Percentiles rank a stretch among this genome's conserved stretches.
phyloP scores from a whole-genome alignment of 2,113 vertebrate genomes.

The Microtus montanus region DNA sequence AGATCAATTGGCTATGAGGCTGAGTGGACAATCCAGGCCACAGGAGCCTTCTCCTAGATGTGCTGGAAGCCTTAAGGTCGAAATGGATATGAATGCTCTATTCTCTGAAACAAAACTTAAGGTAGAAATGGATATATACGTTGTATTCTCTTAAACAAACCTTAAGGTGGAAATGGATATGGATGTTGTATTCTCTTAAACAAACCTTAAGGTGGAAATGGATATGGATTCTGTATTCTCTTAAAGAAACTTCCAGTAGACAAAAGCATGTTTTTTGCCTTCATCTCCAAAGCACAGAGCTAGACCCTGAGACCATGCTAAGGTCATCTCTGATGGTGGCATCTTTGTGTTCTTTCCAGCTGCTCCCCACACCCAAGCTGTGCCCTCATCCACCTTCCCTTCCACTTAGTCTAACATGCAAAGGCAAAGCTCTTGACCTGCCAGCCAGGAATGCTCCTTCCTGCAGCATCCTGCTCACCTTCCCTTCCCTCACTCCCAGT shows the following conservation, averaged over 20 bases:
- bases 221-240: background rate
- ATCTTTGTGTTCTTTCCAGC: background rate
- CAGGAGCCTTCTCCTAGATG: background rate
- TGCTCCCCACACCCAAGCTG: background rate
- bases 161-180: background rate
- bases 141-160: background rate
- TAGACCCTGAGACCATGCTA: background rate
- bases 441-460: background rate
- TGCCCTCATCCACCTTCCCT: background rate
- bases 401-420: background rate
- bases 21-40: background rate
- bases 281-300: background rate
- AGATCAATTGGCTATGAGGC: background rate
- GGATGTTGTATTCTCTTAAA: background rate
- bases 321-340: accelerated
- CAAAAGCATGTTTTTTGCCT: background rate
- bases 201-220: background rate
- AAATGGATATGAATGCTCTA: background rate
- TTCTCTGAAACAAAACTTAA: background rate
- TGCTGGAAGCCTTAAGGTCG: accelerated
- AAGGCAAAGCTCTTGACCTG: too few relatives aligned
- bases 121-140: too few relatives aligned
- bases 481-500: background rate
- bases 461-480: background rate
- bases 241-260: background rate